Conservation (phyloP, 2,888 invertebrate species). For the Phyto melanocephala region DNA sequence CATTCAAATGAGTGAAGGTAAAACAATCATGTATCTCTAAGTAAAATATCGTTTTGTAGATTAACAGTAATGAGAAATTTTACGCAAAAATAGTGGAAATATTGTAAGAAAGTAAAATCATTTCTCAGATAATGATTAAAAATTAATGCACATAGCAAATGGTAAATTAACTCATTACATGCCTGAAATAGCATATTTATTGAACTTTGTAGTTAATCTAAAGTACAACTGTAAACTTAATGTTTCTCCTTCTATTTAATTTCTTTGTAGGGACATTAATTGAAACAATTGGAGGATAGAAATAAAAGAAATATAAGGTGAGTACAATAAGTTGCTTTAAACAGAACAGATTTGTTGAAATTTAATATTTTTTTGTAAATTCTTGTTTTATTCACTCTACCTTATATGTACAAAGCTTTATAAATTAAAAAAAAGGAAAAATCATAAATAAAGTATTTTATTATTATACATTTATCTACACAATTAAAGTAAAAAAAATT, state of each 20-base stretch:
- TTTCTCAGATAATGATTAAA: conserved; percentile 30
- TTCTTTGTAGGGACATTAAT: conserved; percentile 25
- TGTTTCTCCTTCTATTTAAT: conserved; percentile 5
- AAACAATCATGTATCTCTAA: not conserved
- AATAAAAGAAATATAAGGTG: conserved; percentile 21
- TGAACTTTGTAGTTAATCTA: conserved; percentile 3
- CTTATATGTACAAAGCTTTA: too few species aligned
- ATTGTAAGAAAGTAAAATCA: conserved; percentile 26
- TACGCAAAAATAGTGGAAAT: not conserved
- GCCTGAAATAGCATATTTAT: not conserved
- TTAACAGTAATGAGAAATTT: not conserved
- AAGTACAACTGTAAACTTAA: conserved; percentile 31
- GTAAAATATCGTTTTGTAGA: not conserved
- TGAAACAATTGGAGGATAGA: not conserved
- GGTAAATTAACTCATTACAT: conserved; percentile 33
- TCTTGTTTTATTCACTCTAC: too few species aligned
- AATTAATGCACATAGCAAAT: conserved; percentile 19
- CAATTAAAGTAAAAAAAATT: too few species aligned
- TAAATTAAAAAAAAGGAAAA: too few species aligned
- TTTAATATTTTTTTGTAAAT: too few species aligned
- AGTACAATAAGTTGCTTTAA: not conserved
- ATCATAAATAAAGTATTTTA: too few species aligned
- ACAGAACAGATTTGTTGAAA: too few species aligned
- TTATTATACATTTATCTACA: too few species aligned
- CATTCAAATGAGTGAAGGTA: not conserved